Percentiles rank a stretch among this genome's conserved stretches.
Evolutionary conservation across 1,140 invertebrate species (phyloP).

Genomic region (roundworm (Caenorhabditis elegans)): DNA sequence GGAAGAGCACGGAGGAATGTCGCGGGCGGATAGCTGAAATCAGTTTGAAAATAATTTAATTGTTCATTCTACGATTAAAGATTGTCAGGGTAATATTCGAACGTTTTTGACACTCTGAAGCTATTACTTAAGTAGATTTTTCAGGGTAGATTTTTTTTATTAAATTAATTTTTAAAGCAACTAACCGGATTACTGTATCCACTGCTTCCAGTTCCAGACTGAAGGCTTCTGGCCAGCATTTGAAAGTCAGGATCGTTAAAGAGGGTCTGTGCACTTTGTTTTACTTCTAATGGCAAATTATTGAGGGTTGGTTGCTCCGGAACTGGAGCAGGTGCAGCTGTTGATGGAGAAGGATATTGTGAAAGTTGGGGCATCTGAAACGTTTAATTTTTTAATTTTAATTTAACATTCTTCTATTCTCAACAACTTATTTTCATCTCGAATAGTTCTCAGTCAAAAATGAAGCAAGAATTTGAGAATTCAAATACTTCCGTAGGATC

Average conservation of each 20-base stretch:
- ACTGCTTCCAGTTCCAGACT: not conserved
- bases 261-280: conserved; percentile 8
- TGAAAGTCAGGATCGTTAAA: conserved; percentile 3
- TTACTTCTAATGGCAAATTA: not conserved
- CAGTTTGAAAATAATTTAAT: not conserved
- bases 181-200: not conserved
- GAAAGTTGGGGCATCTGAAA: not conserved
- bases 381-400: no score
- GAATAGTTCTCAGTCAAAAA: no score
- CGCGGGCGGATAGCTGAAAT: not conserved
- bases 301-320: not conserved
- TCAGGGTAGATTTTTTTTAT: not conserved
- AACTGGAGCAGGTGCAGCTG: not conserved
- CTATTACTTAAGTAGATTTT: no score
- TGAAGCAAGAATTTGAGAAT: no score
- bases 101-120: no score
- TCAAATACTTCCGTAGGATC: no score
- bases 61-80: no score
- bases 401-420: no score
- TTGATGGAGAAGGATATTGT: not conserved
- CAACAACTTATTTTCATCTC: no score
- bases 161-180: not conserved
- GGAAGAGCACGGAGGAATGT: not conserved
- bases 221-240: not conserved
- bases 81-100: no score